phyloP scores from a whole-genome alignment of 1,140 invertebrate genomes.

The Hirudo medicinalis region DNA sequence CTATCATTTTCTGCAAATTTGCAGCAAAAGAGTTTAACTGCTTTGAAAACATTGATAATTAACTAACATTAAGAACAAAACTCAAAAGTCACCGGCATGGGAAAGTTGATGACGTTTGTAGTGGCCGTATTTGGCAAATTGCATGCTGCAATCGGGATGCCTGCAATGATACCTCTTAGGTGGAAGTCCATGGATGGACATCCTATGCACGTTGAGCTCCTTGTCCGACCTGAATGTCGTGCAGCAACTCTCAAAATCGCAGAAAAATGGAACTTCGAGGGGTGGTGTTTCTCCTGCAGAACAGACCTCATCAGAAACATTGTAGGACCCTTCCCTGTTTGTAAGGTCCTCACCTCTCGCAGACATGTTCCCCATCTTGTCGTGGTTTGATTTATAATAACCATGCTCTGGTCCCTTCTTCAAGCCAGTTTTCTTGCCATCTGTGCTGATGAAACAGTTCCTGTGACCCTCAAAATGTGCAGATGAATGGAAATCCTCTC shows the following conservation, averaged over 20 bases:
- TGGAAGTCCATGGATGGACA: slow-evolving; percentile 30
- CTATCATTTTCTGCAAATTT: neutral
- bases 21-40: neutral
- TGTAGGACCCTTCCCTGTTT: slow-evolving; percentile 28
- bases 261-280: slow-evolving; percentile 38
- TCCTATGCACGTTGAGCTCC: slow-evolving; percentile 31
- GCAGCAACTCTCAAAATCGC: slow-evolving; percentile 31
- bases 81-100: slow-evolving; percentile 30
- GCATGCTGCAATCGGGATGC: slow-evolving; percentile 30
- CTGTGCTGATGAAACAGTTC: neutral
- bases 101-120: slow-evolving; percentile 32
- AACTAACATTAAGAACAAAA: slow-evolving; percentile 6
- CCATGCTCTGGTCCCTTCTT: no score
- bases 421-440: no score
- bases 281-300: no score
- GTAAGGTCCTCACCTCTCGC: slow-evolving; percentile 23
- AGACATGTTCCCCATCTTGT: slow-evolving; percentile 30
- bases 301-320: slow-evolving; percentile 17
- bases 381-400: slow-evolving; percentile 28
- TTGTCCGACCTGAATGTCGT: slow-evolving; percentile 31
- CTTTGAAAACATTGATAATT: neutral
- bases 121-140: slow-evolving; percentile 35
- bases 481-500: slow-evolving; percentile 5
- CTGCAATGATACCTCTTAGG: slow-evolving; percentile 30
- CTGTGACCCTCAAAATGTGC: slow-evolving; percentile 26